Evolutionary conservation across 2,797 vertebrate genomes (phyloP).

Genomic region (Hipposideros larvatus): DNA sequence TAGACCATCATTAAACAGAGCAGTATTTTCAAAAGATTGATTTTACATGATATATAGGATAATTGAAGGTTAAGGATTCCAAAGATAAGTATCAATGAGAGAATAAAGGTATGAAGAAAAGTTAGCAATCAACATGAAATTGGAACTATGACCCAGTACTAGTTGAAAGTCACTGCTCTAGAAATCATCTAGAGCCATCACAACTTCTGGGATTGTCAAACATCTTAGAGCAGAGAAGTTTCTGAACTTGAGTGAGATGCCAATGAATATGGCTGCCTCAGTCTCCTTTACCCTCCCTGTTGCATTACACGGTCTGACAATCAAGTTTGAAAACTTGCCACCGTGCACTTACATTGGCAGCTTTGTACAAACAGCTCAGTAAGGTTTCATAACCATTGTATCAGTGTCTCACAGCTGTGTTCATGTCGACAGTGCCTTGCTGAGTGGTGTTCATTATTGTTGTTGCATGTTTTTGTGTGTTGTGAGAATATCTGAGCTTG

Average conservation of each 20-base stretch:
- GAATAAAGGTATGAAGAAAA: neutral
- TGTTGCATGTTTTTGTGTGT: too few species aligned
- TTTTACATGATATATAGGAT: neutral
- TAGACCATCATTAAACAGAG: neutral
- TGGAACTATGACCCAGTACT: neutral
- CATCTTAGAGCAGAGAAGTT: neutral
- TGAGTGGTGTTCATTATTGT: too few species aligned
- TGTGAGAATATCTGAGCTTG: too few species aligned
- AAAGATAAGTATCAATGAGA: neutral
- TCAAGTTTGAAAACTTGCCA: too few species aligned
- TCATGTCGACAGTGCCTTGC: too few species aligned
- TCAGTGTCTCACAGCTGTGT: too few species aligned
- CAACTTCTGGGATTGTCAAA: neutral
- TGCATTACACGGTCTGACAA: neutral
- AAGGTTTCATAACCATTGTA: too few species aligned
- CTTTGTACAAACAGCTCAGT: too few species aligned
- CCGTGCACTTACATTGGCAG: too few species aligned
- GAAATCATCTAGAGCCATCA: neutral
- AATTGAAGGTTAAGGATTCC: neutral
- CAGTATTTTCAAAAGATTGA: neutral
- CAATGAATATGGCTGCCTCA: neutral
- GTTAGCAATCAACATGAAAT: neutral
- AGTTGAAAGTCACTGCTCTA: neutral
- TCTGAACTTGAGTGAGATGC: neutral
- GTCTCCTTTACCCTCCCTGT: neutral